A percentile compares a stretch with the other conserved stretches of the same genome.
Conservation (phyloP, 1,140 invertebrate species). For the Bombus polaris region DNA sequence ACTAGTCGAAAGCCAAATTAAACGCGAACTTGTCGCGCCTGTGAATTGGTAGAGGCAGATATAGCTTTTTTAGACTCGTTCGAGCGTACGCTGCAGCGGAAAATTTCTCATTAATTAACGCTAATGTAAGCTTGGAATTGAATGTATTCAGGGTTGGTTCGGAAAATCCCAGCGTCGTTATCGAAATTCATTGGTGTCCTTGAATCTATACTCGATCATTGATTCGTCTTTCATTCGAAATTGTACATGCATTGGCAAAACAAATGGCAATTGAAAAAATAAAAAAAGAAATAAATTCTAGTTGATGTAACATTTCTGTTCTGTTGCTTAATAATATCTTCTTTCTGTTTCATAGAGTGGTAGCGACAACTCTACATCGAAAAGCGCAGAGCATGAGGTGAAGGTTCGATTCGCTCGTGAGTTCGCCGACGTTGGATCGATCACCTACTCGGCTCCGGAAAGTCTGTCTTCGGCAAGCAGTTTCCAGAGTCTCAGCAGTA, state of each 20-base stretch:
- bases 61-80: neutral
- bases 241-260: neutral
- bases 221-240: neutral
- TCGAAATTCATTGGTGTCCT: too few relatives aligned
- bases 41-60: neutral
- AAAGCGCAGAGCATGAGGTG: conserved; percentile 70
- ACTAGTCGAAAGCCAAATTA: neutral
- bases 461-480: conserved; percentile 75
- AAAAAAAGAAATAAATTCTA: neutral
- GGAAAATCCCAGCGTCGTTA: neutral
- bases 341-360: conserved; percentile 58
- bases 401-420: conserved; percentile 74
- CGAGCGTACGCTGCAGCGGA: neutral
- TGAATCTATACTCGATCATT: neutral
- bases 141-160: neutral
- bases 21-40: neutral
- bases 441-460: conserved; percentile 45
- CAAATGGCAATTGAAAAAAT: neutral
- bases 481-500: conserved; percentile 72
- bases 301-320: too few relatives aligned
- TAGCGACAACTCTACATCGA: conserved; percentile 51
- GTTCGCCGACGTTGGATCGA: conserved; percentile 66
- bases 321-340: neutral
- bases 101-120: conserved; percentile 7
- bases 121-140: neutral